Base-by-base conservation (phyloP, 30 jellyfish, hydroid and myxozoan genomes). In the Hydractinia symbiolongicarpus region DNA sequence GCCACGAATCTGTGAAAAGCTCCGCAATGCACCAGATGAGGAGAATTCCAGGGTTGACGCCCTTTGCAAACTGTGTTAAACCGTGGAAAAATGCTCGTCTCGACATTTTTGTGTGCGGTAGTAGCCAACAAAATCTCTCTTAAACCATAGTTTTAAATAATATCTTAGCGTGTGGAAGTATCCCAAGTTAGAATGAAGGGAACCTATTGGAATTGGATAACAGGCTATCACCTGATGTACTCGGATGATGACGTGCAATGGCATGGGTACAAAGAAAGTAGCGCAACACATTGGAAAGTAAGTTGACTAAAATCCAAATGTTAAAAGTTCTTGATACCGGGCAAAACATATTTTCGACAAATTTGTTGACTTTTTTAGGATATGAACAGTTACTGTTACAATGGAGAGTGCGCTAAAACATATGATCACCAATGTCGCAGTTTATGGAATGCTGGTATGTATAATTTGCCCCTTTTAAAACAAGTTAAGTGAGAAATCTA, bases 361-460 rank as follows among this genome's bases (percentile, higher is more conserved):
- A 6, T 6, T 51, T 64, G 5, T 4, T 9, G 51, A 9, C 1
- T 15, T 77, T 5, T 54, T 6, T 58, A 79, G 87, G 44, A 8
- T 9, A 60, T 61, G 49, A 54, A 61, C 14, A 61, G 83, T 50
- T 20, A 30, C 44, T 79, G 87, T 50, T 79, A 14, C 4, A 50
- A 30, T 79, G 87, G 87, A 19, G 66, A 50, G 4, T 79, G 87
- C 50, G 70, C 83, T 19, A 40, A 40, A 19, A 57, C 87, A 9
- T 67, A 52, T 19, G 20, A 13, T 4, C 85, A 61, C 13, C 87
- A 79, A 61, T 79, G 87, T 21, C 83, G 66, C 30, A 61, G 16
- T 6, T 44, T 79, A 53, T 79, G 87, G 87, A 62, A 77, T 7
- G 15, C 76, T 44, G 55, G 85, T 77, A 77, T 54, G 50, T 64